These are phyloP conservation scores for Heteromormyrus szaboi DNA, from an alignment of 2,797 vertebrate species.

Conservation along the genomic window DNA sequence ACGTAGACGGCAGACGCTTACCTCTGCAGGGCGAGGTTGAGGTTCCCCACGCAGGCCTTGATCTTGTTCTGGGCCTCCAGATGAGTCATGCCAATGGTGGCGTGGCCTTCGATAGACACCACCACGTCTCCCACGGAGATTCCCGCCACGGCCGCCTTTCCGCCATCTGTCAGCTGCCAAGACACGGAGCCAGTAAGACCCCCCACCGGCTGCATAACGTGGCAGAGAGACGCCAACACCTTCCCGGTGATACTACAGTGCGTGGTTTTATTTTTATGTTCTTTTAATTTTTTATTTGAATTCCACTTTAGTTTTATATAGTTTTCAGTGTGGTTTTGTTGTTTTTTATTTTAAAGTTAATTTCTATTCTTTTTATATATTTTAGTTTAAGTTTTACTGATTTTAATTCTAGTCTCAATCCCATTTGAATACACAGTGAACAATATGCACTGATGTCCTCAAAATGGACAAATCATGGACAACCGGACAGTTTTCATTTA, in stretches of 20 bases:
- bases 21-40: conserved; percentile 89
- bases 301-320: not conserved
- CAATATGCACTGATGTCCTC: not conserved
- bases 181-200: not conserved
- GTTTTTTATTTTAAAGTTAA: not conserved
- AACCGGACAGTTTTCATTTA: not conserved
- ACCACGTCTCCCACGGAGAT: conserved; percentile 86
- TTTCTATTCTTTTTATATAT: not conserved
- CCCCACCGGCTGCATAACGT: not conserved
- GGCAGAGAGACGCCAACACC: not conserved
- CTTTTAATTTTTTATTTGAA: not conserved
- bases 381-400: not conserved
- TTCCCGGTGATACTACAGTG: not conserved
- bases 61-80: conserved; percentile 98
- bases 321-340: not conserved
- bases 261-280: not conserved
- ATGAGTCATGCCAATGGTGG: conserved; percentile 86
- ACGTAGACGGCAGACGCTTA: conserved; percentile 47
- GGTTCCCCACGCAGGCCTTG: conserved; percentile 80
- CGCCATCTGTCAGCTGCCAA: conserved; percentile 82
- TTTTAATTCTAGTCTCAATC: not conserved
- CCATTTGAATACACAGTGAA: not conserved
- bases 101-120: conserved; percentile 84
- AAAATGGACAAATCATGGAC: not conserved
- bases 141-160: conserved; percentile 81